Evolutionary conservation across 1,140 invertebrate species (phyloP).

Genomic region (Lordiphosa collinella): DNA sequence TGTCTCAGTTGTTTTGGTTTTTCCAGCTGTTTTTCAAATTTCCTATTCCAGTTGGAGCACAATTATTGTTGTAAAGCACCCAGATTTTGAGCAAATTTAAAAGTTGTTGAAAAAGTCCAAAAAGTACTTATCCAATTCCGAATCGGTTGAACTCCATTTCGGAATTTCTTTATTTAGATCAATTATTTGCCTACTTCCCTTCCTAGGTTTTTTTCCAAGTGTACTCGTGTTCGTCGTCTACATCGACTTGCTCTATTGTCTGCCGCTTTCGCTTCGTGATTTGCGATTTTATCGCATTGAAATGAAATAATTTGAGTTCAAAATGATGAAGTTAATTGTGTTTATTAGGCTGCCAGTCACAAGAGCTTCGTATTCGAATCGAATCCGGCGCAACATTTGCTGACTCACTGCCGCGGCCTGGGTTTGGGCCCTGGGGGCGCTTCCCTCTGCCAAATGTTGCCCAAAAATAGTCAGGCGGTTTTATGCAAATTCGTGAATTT

Average conservation of each 20-base stretch:
- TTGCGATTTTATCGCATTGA: conserved; percentile 79
- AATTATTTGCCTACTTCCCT: no score
- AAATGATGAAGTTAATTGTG: conserved; percentile 80
- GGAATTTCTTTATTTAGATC: no score
- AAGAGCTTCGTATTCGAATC: conserved; percentile 24
- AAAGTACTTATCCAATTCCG: no score
- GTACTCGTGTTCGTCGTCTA: conserved; percentile 7
- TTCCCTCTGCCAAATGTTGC: conserved; percentile 49
- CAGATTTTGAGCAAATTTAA: no score
- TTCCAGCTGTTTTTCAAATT: no score
- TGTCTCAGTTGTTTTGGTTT: no score
- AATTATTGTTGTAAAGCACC: no score
- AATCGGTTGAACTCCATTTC: no score
- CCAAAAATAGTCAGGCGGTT: conserved; percentile 52
- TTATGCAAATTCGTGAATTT: conserved; percentile 79
- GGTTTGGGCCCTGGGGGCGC: conserved; percentile 41
- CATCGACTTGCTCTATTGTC: conserved; percentile 46
- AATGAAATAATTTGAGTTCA: conserved; percentile 80
- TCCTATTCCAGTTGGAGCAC: no score
- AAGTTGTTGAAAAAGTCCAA: no score
- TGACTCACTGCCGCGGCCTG: conserved; percentile 40
- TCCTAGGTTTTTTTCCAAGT: no score
- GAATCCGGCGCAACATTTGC: conserved; percentile 16
- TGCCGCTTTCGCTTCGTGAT: conserved; percentile 72
- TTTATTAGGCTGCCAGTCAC: conserved; percentile 78